phyloP scores from a whole-genome alignment of 2,113 vertebrate genomes.

The Neopipo cinnamomea region DNA sequence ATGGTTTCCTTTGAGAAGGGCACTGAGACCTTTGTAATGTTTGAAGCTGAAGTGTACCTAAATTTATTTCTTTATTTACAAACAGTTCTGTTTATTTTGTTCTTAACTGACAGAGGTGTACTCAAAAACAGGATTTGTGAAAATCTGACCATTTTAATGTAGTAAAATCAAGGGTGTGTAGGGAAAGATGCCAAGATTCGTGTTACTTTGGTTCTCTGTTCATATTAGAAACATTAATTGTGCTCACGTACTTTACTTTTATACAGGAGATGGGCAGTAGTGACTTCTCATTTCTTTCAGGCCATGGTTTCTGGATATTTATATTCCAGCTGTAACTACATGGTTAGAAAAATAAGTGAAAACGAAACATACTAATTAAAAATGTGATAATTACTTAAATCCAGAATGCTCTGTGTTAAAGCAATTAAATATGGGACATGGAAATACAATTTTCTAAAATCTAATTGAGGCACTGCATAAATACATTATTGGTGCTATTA shows the following conservation, averaged over 20 bases:
- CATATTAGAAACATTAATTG: background rate
- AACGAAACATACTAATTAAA: background rate
- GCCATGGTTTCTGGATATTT: background rate
- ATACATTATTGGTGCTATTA: background rate
- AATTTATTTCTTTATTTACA: background rate
- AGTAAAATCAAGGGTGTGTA: rapidly evolving
- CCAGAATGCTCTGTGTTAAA: background rate
- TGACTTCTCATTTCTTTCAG: background rate
- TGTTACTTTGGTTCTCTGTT: background rate
- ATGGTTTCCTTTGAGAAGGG: background rate
- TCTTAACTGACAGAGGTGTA: rapidly evolving
- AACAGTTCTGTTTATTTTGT: background rate
- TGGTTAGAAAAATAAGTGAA: background rate
- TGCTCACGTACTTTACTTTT: background rate
- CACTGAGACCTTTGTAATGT: background rate
- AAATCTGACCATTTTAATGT: background rate
- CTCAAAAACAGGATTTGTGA: background rate
- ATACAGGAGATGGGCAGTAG: background rate
- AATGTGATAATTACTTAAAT: background rate
- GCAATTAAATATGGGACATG: background rate
- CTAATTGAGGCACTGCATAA: background rate
- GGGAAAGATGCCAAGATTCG: background rate
- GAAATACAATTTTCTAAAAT: too few species aligned
- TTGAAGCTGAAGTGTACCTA: background rate
- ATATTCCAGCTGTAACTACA: background rate